Evolutionary conservation across 2,797 vertebrate genomes (phyloP).

Genomic region (Pempheris klunzingeri): DNA sequence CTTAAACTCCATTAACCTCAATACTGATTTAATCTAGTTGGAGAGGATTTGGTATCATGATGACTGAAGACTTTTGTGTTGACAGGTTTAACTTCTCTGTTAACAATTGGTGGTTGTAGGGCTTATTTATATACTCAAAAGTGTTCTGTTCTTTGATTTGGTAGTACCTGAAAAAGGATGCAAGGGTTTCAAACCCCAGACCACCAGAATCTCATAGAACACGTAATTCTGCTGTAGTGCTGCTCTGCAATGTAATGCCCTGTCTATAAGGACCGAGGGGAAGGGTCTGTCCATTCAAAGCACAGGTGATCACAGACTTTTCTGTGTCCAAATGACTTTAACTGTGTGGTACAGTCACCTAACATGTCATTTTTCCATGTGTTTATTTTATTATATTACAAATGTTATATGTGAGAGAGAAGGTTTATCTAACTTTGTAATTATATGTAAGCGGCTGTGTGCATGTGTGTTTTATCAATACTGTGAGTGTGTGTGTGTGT

Average conservation of each 20-base stretch:
- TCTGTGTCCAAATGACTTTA: not conserved
- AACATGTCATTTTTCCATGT: too few species aligned
- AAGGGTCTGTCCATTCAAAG: not conserved
- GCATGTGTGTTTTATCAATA: not conserved
- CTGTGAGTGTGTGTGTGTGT: not conserved
- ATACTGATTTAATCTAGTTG: constrained; percentile 1
- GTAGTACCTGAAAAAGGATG: not conserved
- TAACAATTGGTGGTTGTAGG: not conserved
- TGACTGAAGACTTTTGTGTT: constrained; percentile 5
- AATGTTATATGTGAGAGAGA: not conserved
- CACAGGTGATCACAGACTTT: not conserved
- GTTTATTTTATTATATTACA: too few species aligned
- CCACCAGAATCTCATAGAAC: not conserved
- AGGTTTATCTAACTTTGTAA: not conserved
- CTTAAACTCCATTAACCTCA: constrained; percentile 35
- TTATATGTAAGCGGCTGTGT: not conserved
- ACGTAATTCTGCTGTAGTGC: not conserved
- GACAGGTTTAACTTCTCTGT: not conserved
- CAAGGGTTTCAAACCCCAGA: not conserved
- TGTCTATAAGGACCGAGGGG: constrained; percentile 11
- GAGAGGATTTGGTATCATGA: constrained; percentile 10
- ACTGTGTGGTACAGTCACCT: not conserved
- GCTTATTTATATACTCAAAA: not conserved
- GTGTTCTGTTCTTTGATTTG: not conserved
- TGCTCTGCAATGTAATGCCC: not conserved